Conservation (phyloP, 2,888 invertebrate species). For the Euplexia lucipara region DNA sequence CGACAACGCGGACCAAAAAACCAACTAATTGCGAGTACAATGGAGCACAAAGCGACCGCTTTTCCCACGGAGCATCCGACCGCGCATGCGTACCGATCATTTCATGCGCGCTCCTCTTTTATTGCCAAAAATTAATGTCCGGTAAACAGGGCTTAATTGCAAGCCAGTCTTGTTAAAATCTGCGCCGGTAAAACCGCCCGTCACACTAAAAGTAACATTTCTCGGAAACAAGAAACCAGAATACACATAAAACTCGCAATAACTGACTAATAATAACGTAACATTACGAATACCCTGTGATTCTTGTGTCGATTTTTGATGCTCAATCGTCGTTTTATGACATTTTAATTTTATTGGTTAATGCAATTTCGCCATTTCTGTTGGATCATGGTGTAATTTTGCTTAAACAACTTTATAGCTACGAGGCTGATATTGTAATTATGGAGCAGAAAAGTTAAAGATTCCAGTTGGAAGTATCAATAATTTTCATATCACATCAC, state of each 20-base stretch:
- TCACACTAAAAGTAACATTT: constrained; percentile 79
- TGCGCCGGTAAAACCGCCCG: constrained; percentile 72
- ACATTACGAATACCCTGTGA: constrained; percentile 80
- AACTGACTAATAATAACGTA: constrained; percentile 84
- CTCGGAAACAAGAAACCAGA: constrained; percentile 79
- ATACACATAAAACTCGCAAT: constrained; percentile 81
- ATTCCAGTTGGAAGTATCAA: constrained; percentile 52
- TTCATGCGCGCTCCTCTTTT: constrained; percentile 88
- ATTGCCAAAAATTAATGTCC: constrained; percentile 91
- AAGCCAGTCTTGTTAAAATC: constrained; percentile 83
- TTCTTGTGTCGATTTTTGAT: constrained; percentile 73
- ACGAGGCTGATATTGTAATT: constrained; percentile 61
- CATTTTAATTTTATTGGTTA: constrained; percentile 87
- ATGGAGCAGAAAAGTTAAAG: constrained; percentile 56
- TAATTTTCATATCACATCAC: constrained; percentile 45
- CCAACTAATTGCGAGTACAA: constrained; percentile 88
- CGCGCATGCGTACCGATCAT: constrained; percentile 87
- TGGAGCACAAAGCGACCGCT: constrained; percentile 88
- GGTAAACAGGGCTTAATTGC: constrained; percentile 90
- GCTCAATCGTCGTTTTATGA: constrained; percentile 77
- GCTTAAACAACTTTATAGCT: constrained; percentile 78
- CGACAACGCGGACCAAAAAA: constrained; percentile 82
- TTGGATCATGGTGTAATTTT: constrained; percentile 71
- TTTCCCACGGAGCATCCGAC: constrained; percentile 88
- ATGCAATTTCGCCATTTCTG: constrained; percentile 64